These are phyloP conservation scores for Hyppa rectilinea DNA, from an alignment of 2,888 invertebrate genomes.

Conservation along the genomic window DNA sequence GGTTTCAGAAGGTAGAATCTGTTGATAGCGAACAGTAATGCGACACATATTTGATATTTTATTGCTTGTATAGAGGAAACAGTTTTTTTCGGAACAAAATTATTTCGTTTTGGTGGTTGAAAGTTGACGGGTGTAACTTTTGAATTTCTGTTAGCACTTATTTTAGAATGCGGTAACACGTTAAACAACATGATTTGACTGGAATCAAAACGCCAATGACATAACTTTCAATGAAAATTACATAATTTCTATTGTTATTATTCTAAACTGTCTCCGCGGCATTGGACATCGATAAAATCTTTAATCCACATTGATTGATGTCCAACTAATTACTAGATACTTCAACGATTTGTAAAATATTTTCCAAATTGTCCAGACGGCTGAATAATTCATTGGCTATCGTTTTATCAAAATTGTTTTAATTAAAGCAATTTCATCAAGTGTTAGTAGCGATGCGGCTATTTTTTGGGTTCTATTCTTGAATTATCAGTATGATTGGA, in stretches of 20 bases:
- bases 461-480: slow-evolving; percentile 31
- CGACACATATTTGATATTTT: slow-evolving; percentile 65
- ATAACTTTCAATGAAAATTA: slow-evolving; percentile 2
- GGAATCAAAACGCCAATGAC: slow-evolving; percentile 25
- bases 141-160: slow-evolving; percentile 64
- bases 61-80: slow-evolving; percentile 61
- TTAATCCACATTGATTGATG: slow-evolving; percentile 54
- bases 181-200: slow-evolving; percentile 49
- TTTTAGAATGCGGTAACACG: slow-evolving; percentile 45
- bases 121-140: slow-evolving; percentile 70
- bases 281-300: slow-evolving; percentile 58
- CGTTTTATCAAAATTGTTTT: slow-evolving; percentile 45
- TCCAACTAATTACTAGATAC: slow-evolving; percentile 44
- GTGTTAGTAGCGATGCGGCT: slow-evolving; percentile 19
- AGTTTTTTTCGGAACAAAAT: slow-evolving; percentile 52
- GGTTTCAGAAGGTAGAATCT: slow-evolving; percentile 71
- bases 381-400: slow-evolving; percentile 49
- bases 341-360: slow-evolving; percentile 47
- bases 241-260: slow-evolving; percentile 2
- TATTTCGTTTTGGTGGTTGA: slow-evolving; percentile 61
- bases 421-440: slow-evolving; percentile 54
- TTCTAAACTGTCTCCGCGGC: slow-evolving; percentile 30
- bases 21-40: slow-evolving; percentile 72
- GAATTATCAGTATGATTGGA: slow-evolving; percentile 22
- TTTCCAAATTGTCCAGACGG: slow-evolving; percentile 45